These are phyloP conservation scores for Idaea dimidiata DNA, from an alignment of 2,888 invertebrate genomes.

Conservation along the genomic window DNA sequence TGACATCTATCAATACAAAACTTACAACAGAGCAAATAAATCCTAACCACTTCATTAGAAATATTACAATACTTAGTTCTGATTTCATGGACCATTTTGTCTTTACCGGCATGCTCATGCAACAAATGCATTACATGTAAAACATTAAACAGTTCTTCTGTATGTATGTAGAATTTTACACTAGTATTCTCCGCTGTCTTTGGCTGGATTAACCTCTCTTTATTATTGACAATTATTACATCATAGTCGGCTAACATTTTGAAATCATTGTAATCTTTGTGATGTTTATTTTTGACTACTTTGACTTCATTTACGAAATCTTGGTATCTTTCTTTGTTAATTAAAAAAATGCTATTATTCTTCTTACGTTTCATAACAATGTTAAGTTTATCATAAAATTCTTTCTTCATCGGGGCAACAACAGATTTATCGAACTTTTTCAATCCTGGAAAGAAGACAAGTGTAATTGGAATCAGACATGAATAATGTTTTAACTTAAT, in stretches of 20 bases:
- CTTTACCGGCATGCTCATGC: conserved; percentile 52
- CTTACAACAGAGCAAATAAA: conserved; percentile 58
- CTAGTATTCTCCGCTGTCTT: conserved; percentile 36
- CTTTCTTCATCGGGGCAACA: conserved; percentile 48
- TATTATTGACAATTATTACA: conserved; percentile 44
- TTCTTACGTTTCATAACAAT: conserved; percentile 52
- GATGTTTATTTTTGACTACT: conserved; percentile 43
- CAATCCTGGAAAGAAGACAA: conserved; percentile 42
- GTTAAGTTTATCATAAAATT: conserved; percentile 53
- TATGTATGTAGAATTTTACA: conserved; percentile 57
- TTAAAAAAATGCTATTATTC: conserved; percentile 54
- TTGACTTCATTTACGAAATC: conserved; percentile 58
- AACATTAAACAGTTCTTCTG: conserved; percentile 57
- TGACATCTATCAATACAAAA: conserved; percentile 37
- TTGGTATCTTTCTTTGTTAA: conserved; percentile 45
- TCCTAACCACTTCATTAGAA: conserved; percentile 61
- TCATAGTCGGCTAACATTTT: conserved; percentile 61
- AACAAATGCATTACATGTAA: conserved; percentile 65
- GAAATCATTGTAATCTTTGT: conserved; percentile 57
- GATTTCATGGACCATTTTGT: conserved; percentile 52
- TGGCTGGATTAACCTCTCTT: conserved; percentile 52
- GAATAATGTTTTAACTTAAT: too few relatives aligned
- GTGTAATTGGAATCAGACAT: not conserved
- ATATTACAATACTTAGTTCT: conserved; percentile 67
- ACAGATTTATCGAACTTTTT: conserved; percentile 35